Percentiles rank a stretch among this genome's conserved stretches.
Conservation (phyloP, 2,797 vertebrate genomes). For the Lagocephalus sceleratus region DNA sequence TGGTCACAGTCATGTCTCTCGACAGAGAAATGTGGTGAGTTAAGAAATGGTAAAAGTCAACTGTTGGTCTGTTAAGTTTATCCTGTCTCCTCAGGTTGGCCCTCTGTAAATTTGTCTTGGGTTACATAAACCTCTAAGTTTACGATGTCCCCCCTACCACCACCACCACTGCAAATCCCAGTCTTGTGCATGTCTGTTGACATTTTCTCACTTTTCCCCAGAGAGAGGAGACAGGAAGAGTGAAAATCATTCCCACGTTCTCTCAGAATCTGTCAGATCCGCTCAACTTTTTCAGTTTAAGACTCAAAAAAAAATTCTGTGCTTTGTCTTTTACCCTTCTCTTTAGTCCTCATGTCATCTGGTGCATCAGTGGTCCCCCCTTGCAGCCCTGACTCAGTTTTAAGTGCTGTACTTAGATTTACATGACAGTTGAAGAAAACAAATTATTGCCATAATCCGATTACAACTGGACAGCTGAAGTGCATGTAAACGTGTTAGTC, state of each 20-base stretch:
- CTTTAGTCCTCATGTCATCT: conserved; percentile 27
- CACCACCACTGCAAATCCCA: conserved; percentile 43
- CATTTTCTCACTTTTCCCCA: conserved; percentile 61
- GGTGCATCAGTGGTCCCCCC: conserved; percentile 38
- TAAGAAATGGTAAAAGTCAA: conserved; percentile 65
- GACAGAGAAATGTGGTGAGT: conserved; percentile 62
- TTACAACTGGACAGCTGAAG: too few species aligned
- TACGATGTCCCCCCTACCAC: conserved; percentile 11
- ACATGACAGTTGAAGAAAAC: too few species aligned
- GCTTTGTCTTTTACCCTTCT: conserved; percentile 10
- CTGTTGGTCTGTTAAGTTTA: conserved; percentile 40
- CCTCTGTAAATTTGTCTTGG: conserved; percentile 51
- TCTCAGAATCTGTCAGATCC: conserved; percentile 55
- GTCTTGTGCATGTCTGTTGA: conserved; percentile 53
- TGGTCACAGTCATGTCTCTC: conserved; percentile 44
- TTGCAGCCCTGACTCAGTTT: conserved; percentile 33
- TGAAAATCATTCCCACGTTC: conserved; percentile 65
- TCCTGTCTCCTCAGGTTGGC: conserved; percentile 33
- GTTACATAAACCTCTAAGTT: conserved; percentile 60
- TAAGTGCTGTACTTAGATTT: conserved; percentile 35
- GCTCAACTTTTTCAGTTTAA: conserved; percentile 42
- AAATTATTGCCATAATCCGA: too few species aligned
- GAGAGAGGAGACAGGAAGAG: conserved; percentile 53
- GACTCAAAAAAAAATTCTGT: conserved; percentile 18
- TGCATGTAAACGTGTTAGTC: too few species aligned